phyloP scores from a whole-genome alignment of 2,888 invertebrate genomes.

The Nesidiocoris tenuis region DNA sequence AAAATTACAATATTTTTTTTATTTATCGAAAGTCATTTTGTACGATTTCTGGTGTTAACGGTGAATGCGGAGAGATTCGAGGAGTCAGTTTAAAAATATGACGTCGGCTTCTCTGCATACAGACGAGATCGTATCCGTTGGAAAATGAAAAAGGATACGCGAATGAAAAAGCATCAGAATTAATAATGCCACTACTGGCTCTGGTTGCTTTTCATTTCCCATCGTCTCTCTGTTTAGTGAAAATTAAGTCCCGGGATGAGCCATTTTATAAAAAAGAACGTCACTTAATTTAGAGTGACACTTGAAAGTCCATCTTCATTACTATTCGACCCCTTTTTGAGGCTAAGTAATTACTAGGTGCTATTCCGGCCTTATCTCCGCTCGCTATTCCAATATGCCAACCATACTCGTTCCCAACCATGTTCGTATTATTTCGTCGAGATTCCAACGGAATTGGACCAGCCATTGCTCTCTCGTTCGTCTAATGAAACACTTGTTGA shows the following conservation, averaged over 20 bases:
- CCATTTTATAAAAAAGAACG: neutral
- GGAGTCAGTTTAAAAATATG: too few relatives aligned
- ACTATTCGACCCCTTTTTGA: neutral
- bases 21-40: too few relatives aligned
- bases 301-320: neutral
- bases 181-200: too few relatives aligned
- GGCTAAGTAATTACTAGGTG: neutral
- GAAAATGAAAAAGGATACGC: too few relatives aligned
- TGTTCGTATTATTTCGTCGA: neutral
- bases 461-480: neutral
- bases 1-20: too few relatives aligned
- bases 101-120: too few relatives aligned
- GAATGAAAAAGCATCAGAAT: too few relatives aligned
- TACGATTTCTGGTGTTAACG: too few relatives aligned
- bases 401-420: too few relatives aligned
- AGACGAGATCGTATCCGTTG: too few relatives aligned
- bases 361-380: neutral
- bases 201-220: neutral
- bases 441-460: neutral
- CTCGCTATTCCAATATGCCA: neutral
- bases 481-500: neutral
- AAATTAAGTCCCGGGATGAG: neutral
- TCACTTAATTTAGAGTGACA: neutral
- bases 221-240: neutral
- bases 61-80: too few relatives aligned